These are phyloP conservation scores for Vulpes vulpes DNA, from an alignment of 2,113 vertebrate genomes.

Conservation along the genomic window DNA sequence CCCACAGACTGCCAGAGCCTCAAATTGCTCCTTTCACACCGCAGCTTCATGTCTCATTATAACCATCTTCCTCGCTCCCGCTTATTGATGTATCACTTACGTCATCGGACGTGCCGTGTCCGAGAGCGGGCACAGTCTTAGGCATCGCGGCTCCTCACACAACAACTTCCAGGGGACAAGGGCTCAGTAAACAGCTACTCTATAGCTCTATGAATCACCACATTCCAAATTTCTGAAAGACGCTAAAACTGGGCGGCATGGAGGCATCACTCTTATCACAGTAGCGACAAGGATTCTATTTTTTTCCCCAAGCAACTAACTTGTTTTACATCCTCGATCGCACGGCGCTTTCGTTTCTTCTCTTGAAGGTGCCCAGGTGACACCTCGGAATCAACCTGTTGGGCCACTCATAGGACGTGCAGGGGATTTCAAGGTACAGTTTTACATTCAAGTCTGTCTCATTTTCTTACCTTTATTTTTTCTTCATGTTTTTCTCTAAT, in stretches of 20 bases:
- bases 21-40: slow-evolving; percentile 36
- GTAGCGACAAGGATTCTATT: not conserved
- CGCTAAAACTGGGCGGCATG: not conserved
- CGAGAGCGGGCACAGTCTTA: not conserved
- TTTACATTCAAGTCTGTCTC: not conserved
- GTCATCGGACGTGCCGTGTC: not conserved
- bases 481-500: slow-evolving; percentile 19
- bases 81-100: slow-evolving; percentile 24
- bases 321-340: not conserved
- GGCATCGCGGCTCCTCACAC: not conserved
- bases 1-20: not conserved
- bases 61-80: not conserved
- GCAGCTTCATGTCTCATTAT: not conserved
- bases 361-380: not conserved
- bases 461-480: slow-evolving; percentile 1
- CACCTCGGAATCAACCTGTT: not conserved
- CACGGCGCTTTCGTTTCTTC: not conserved
- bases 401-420: not conserved
- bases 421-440: not conserved
- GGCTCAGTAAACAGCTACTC: not conserved
- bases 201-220: not conserved
- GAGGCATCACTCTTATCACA: not conserved
- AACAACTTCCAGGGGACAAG: not conserved
- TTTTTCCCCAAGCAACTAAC: not conserved
- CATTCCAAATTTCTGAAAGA: slow-evolving; percentile 30